These are phyloP conservation scores for Vanessa tameamea DNA, from an alignment of 1,140 invertebrate genomes.

Conservation along the genomic window DNA sequence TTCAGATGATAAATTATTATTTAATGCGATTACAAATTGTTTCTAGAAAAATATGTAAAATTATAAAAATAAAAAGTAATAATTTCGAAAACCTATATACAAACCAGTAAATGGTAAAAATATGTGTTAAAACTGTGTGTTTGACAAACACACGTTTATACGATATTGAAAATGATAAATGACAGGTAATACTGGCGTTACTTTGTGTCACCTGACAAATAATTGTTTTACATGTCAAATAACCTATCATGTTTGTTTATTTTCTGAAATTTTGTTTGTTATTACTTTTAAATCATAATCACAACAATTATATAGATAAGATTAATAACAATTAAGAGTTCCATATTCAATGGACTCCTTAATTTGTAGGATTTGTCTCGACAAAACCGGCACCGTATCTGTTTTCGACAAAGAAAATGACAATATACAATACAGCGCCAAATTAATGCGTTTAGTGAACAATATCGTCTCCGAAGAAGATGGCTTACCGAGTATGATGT, in stretches of 20 bases:
- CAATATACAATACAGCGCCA: constrained; percentile 55
- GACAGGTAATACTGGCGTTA: not conserved
- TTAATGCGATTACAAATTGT: no score
- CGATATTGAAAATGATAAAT: no score
- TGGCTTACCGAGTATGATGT: constrained; percentile 62
- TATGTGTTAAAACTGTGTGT: no score
- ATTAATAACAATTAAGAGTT: not conserved
- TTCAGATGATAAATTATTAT: no score
- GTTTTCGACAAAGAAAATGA: constrained; percentile 59
- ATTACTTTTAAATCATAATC: not conserved
- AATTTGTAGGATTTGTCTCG: constrained; percentile 68
- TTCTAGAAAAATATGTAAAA: no score
- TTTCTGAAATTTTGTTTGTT: constrained; percentile 1
- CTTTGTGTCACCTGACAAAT: no score
- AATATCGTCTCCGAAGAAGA: constrained; percentile 62
- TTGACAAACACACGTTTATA: no score
- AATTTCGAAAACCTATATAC: no score
- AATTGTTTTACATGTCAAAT: not conserved
- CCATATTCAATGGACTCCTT: constrained; percentile 51
- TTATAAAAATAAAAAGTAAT: no score
- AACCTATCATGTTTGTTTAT: constrained; percentile 6
- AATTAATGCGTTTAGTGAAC: constrained; percentile 63
- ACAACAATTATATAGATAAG: not conserved
- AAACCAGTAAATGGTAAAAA: no score
- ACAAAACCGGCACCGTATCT: constrained; percentile 56